A percentile compares a stretch with the other conserved stretches of the same genome.
Conservation (phyloP, 64 coral and sea anemone genomes). For the Porites australiensis region DNA sequence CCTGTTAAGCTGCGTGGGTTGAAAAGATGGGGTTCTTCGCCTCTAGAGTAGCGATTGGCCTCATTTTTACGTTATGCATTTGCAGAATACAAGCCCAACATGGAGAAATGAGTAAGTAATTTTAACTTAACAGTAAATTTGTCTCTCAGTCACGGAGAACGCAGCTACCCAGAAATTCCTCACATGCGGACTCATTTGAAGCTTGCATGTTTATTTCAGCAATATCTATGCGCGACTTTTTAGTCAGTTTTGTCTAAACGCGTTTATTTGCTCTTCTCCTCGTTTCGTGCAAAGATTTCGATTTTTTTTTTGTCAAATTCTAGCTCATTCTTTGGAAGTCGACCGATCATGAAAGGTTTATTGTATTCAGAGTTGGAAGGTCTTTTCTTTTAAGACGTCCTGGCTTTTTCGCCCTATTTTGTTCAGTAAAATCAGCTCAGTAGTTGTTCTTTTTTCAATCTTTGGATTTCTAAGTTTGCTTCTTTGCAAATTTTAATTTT, state of each 20-base stretch:
- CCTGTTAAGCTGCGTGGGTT: constrained; percentile 61
- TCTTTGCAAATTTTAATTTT: neutral
- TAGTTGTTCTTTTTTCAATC: neutral
- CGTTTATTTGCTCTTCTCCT: neutral
- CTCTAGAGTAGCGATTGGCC: constrained; percentile 40
- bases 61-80: constrained; percentile 45
- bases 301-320: neutral
- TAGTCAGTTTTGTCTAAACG: neutral
- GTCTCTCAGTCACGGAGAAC: neutral
- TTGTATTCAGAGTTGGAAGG: neutral
- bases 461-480: neutral
- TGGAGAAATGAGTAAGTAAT: constrained; percentile 1
- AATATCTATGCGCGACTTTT: neutral
- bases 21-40: constrained; percentile 80
- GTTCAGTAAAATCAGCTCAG: neutral
- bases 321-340: neutral
- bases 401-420: neutral
- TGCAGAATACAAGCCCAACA: constrained; percentile 20
- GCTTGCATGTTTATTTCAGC: neutral
- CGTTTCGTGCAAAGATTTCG: neutral
- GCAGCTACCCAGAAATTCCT: neutral
- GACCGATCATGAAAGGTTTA: constrained; percentile 8
- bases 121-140: neutral
- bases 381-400: neutral
- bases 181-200: neutral